Evolutionary conservation across 2,797 vertebrate genomes (phyloP).

Genomic region (Channa striata): DNA sequence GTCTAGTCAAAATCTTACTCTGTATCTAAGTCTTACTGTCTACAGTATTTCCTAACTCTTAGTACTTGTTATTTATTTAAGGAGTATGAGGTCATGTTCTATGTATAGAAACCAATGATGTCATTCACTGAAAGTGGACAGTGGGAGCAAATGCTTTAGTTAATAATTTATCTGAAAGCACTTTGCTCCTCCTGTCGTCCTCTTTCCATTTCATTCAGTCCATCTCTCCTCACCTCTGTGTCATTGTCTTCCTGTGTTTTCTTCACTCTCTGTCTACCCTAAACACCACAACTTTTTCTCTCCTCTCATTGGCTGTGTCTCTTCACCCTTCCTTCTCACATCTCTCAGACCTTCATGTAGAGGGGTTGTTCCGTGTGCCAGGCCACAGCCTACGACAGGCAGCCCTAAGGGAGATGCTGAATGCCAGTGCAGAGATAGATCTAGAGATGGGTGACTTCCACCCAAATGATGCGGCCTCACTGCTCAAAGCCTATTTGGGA

Average conservation of each 20-base stretch:
- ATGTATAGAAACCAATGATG: slow-evolving; percentile 75
- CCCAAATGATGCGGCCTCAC: slow-evolving; percentile 94
- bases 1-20: background rate
- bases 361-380: slow-evolving; percentile 96
- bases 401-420: slow-evolving; percentile 93
- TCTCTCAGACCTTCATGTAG: slow-evolving; percentile 91
- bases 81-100: slow-evolving; percentile 71
- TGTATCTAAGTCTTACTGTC: background rate
- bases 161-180: slow-evolving; percentile 81
- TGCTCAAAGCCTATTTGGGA: slow-evolving; percentile 95
- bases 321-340: slow-evolving; percentile 17
- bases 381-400: slow-evolving; percentile 96
- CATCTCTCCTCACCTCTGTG: slow-evolving; percentile 33
- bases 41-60: slow-evolving; percentile 1
- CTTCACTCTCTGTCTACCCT: slow-evolving; percentile 31
- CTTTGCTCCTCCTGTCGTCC: slow-evolving; percentile 64
- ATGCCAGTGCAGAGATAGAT: slow-evolving; percentile 92
- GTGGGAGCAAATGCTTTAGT: slow-evolving; percentile 72
- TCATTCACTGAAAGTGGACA: slow-evolving; percentile 75
- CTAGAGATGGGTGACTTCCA: slow-evolving; percentile 96
- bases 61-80: slow-evolving; percentile 38
- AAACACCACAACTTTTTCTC: background rate
- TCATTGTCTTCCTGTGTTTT: slow-evolving; percentile 41
- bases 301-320: slow-evolving; percentile 14
- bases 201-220: slow-evolving; percentile 62